Conservation (phyloP, 2,113 vertebrate species). For the Alaudala cheleensis region DNA sequence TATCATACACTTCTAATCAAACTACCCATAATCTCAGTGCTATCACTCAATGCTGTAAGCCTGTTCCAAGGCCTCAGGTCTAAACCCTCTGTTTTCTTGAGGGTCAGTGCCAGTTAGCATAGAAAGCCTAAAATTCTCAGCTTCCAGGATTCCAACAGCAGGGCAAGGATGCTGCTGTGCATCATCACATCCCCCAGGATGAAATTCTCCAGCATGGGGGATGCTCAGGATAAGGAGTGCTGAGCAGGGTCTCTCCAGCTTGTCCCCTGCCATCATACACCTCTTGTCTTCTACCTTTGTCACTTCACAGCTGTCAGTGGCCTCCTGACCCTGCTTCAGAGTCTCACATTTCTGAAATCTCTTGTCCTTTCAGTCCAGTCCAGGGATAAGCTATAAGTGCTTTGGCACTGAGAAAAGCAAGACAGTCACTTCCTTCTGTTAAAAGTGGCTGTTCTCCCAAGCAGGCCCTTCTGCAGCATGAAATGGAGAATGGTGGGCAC, state of each 20-base stretch:
- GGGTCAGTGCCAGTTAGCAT: too few relatives aligned
- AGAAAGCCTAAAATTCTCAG: too few relatives aligned
- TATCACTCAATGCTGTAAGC: too few relatives aligned
- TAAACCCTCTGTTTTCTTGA: too few relatives aligned
- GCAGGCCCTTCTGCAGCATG: not conserved
- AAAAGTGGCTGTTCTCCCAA: not conserved
- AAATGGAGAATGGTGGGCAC: not conserved
- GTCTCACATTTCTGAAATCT: not conserved
- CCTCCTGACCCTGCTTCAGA: not conserved
- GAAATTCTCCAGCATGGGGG: not conserved
- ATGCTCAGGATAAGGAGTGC: rapidly evolving
- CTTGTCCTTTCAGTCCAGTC: not conserved
- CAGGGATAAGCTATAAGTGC: not conserved
- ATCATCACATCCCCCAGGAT: rapidly evolving
- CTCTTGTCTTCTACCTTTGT: not conserved
- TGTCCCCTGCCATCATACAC: not conserved
- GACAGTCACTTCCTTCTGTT: rapidly evolving
- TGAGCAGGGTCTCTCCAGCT: not conserved
- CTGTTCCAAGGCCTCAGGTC: too few relatives aligned
- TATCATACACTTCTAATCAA: too few relatives aligned
- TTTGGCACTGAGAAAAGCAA: not conserved
- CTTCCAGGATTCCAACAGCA: too few relatives aligned
- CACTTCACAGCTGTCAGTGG: not conserved
- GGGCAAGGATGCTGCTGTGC: not conserved
- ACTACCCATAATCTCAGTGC: too few relatives aligned